Conservation (phyloP, 2,888 invertebrate species). For the Sturmia bella region DNA sequence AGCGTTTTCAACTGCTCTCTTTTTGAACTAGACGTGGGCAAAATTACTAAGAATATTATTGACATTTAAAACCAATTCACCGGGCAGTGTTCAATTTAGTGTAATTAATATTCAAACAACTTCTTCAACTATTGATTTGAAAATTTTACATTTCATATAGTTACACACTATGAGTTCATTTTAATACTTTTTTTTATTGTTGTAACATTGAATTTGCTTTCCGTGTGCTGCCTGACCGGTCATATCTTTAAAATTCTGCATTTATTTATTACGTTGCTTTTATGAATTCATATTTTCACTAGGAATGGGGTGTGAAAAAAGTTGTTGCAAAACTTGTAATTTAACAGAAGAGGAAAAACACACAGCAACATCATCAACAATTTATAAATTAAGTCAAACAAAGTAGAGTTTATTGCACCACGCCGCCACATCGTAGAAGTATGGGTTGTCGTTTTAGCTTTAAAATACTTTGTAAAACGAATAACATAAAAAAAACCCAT, state of each 20-base stretch:
- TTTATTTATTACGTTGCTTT: slow-evolving; percentile 8
- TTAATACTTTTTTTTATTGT: too few relatives aligned
- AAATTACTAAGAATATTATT: too few relatives aligned
- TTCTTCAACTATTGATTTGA: background rate
- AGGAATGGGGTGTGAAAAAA: slow-evolving; percentile 38
- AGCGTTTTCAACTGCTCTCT: too few relatives aligned
- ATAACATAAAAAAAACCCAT: slow-evolving; percentile 16
- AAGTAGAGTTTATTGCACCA: slow-evolving; percentile 10
- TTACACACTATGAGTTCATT: too few relatives aligned
- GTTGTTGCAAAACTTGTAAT: slow-evolving; percentile 6
- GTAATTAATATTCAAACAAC: background rate
- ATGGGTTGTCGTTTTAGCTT: slow-evolving; percentile 8
- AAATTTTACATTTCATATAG: too few relatives aligned
- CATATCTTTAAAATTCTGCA: background rate
- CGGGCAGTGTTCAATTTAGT: too few relatives aligned
- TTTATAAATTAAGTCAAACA: slow-evolving; percentile 8
- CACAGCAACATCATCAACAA: background rate
- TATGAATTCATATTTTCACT: slow-evolving; percentile 29
- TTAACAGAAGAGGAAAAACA: background rate
- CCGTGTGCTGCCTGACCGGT: background rate
- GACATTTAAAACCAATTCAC: too few relatives aligned
- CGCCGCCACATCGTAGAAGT: background rate
- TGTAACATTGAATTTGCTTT: too few relatives aligned
- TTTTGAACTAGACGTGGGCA: too few relatives aligned
- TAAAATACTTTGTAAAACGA: slow-evolving; percentile 24